A percentile compares a stretch with the other conserved stretches of the same genome.
These are phyloP conservation scores for Trachemys scripta DNA, from an alignment of 2,113 vertebrate genomes.

Conservation along the genomic window DNA sequence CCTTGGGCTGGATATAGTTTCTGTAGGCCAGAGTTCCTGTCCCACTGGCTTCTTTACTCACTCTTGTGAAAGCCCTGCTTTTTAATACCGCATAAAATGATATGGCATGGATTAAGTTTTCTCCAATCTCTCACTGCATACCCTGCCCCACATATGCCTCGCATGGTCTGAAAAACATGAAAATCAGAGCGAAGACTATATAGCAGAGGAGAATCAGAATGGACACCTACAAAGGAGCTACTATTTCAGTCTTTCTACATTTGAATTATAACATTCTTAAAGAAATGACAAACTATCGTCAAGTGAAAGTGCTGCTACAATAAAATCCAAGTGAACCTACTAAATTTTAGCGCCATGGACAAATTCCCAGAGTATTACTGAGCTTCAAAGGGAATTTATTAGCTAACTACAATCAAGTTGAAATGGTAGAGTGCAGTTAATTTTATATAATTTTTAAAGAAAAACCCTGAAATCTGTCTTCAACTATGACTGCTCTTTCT, in stretches of 20 bases:
- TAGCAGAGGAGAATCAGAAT: neutral
- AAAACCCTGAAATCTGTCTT: neutral
- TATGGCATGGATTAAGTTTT: neutral
- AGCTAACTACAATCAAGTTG: neutral
- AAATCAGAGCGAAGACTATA: neutral
- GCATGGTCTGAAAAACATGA: neutral
- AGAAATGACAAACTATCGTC: neutral
- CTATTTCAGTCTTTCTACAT: neutral
- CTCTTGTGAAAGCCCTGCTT: neutral
- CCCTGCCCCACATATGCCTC: neutral
- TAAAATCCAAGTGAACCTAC: neutral
- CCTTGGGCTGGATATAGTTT: neutral
- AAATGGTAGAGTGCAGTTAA: neutral
- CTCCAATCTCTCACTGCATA: neutral
- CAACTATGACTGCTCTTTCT: rapidly evolving
- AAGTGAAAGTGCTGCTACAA: neutral
- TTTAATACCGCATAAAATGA: neutral
- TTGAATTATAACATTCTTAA: neutral
- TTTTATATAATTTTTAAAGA: neutral
- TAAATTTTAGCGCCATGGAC: neutral
- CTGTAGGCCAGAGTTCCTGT: neutral
- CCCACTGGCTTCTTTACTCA: neutral
- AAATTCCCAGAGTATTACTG: neutral
- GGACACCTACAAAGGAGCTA: neutral
- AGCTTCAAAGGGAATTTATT: neutral